These are phyloP conservation scores for Phortica okadai DNA, from an alignment of 2,888 invertebrate species.

Conservation along the genomic window DNA sequence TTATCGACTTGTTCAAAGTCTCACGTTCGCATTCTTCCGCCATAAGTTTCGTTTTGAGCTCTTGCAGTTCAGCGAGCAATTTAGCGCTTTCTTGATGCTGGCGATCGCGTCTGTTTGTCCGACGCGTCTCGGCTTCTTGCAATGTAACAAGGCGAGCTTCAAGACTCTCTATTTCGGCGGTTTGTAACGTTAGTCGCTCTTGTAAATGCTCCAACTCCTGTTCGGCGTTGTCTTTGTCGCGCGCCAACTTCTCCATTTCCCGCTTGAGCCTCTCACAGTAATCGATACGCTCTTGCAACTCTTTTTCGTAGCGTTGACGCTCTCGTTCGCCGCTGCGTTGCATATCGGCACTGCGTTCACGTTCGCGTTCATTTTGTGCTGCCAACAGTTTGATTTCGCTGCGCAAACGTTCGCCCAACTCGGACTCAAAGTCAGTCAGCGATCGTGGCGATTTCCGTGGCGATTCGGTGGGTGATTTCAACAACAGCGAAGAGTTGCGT, in stretches of 20 bases:
- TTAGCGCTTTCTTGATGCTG: constrained; percentile 73
- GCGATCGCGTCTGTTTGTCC: constrained; percentile 69
- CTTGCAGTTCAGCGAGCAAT: constrained; percentile 71
- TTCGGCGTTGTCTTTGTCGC: constrained; percentile 72
- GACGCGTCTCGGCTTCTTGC: constrained; percentile 74
- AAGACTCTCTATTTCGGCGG: constrained; percentile 77
- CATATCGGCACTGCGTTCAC: constrained; percentile 77
- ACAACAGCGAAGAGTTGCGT: constrained; percentile 64
- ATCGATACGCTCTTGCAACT: constrained; percentile 74
- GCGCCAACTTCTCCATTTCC: constrained; percentile 75
- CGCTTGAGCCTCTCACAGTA: constrained; percentile 75
- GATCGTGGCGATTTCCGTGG: constrained; percentile 72
- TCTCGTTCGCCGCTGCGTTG: constrained; percentile 76
- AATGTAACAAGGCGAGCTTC: constrained; percentile 76
- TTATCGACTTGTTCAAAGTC: constrained; percentile 65
- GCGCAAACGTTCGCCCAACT: constrained; percentile 77
- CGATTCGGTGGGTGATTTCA: constrained; percentile 74
- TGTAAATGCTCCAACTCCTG: constrained; percentile 73
- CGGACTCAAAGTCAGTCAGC: constrained; percentile 75
- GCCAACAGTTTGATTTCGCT: constrained; percentile 78
- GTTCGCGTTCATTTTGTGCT: constrained; percentile 78
- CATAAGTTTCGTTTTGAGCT: constrained; percentile 65
- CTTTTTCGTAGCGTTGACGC: constrained; percentile 75
- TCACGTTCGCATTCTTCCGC: constrained; percentile 67
- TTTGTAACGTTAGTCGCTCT: constrained; percentile 72